These are phyloP conservation scores for Eulemur coronatus DNA, from an alignment of 2,797 vertebrate species.

Conservation along the genomic window DNA sequence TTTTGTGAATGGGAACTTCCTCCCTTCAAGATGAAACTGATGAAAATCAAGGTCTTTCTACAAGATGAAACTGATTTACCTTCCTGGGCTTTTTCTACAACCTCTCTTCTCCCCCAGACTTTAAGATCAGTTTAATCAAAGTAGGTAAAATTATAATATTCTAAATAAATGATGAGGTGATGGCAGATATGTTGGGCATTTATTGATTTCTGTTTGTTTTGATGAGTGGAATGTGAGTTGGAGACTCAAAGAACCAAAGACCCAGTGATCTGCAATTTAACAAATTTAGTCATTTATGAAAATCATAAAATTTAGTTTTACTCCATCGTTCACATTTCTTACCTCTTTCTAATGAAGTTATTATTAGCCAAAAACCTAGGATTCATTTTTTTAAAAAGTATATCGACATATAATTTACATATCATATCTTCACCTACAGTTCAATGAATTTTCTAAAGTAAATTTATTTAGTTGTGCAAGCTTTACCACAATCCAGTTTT, in stretches of 20 bases:
- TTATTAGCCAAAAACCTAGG: not conserved
- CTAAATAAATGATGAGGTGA: not conserved
- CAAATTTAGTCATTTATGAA: not conserved
- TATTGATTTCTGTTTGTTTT: not conserved
- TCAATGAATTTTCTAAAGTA: not conserved
- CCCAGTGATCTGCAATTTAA: not conserved
- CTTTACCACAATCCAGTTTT: not conserved
- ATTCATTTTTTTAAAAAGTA: not conserved
- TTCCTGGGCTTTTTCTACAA: not conserved
- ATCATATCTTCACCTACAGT: not conserved
- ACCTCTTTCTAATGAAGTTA: not conserved
- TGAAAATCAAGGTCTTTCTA: not conserved
- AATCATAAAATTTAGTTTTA: not conserved
- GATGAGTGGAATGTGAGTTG: not conserved
- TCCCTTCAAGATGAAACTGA: not conserved
- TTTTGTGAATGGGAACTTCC: not conserved
- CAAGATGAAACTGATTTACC: not conserved
- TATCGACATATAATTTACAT: not conserved
- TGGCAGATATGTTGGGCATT: not conserved
- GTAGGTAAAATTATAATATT: not conserved
- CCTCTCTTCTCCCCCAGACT: not conserved
- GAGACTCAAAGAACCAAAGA: constrained; percentile 1
- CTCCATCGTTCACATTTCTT: not conserved
- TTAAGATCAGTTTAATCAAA: constrained; percentile 26
- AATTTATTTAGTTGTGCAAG: not conserved